Base-by-base conservation (phyloP, 2,113 vertebrate genomes). In the Circaetus cinerascens region DNA sequence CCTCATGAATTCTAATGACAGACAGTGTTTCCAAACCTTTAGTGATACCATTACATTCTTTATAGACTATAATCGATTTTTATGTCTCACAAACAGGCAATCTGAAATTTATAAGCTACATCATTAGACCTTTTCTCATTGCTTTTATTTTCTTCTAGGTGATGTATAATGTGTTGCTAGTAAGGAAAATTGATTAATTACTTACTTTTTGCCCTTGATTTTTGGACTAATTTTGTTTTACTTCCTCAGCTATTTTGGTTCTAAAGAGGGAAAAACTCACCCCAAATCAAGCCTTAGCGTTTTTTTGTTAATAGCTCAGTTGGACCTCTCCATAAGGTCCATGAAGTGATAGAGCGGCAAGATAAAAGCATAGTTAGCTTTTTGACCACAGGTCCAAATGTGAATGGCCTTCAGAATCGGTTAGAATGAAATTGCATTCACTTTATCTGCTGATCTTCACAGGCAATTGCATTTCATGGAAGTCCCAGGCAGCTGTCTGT, bases 71-170 rank as follows among this genome's bases (percentile, higher is more conserved):
- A 91, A 93, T 94, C 8, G 50, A 91, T 95, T 96, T 95, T 93
- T 79, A 81, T 38, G 66, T 93, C 69, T 95, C 38, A 15, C 84
- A 87, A 93, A 85, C 43, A 85, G 26, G 77, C 64, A 69, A 92
- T 89, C 69, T 91, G 56, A 66, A 95, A 95, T 94, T 95, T 95
- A 94, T 84, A 97, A 91, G 69, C 45, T 78, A 86, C 29, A 79
- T 82, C 80, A 89, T 91, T 91, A 95, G 80, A 85, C 57, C 73
- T 82, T 93, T 94, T 91, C 89, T 91, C 62, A 69, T 73, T 76
- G 87, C 66, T 85, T 84, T 93, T 85, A 32, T 89, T 89, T 95
- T 75, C 56, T 72, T 84, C 86, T 86, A 3, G 4, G 60, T 85
- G 43, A 85, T 62, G 25, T 34, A 60, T 77, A 92, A 97, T 71